These are phyloP conservation scores for Achlya flavicornis DNA, from an alignment of 2,888 invertebrate species.

Conservation along the genomic window DNA sequence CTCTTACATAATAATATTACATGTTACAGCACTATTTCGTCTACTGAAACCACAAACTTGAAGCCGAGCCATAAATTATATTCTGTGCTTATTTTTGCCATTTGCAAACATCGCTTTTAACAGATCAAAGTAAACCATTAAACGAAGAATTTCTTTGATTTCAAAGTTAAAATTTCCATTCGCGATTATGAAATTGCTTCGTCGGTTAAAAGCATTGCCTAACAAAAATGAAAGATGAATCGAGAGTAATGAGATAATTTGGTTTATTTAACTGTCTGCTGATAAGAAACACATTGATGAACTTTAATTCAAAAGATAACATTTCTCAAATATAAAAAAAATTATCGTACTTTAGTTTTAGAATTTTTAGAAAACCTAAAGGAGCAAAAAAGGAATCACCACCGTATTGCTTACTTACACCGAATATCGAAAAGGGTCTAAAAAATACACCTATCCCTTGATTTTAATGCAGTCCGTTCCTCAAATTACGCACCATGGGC, in stretches of 20 bases:
- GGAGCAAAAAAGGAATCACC: too few species aligned
- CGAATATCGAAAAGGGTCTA: too few species aligned
- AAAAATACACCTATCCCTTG: too few species aligned
- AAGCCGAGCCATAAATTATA: constrained; percentile 15
- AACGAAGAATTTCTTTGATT: constrained; percentile 29
- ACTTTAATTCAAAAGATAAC: too few species aligned
- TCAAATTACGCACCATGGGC: too few species aligned
- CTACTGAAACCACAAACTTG: constrained; percentile 7
- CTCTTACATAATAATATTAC: too few species aligned
- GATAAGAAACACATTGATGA: background rate
- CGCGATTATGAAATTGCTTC: background rate
- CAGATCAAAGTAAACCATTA: constrained; percentile 35
- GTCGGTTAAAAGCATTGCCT: background rate
- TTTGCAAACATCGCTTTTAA: constrained; percentile 18
- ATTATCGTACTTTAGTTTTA: too few species aligned
- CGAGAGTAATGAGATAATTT: background rate
- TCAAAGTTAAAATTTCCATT: background rate
- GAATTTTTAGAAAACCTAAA: too few species aligned
- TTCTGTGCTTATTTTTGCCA: constrained; percentile 9
- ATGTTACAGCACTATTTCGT: constrained; percentile 5
- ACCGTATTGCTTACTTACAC: too few species aligned
- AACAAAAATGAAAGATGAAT: background rate
- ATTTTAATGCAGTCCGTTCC: too few species aligned
- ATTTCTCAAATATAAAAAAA: too few species aligned
- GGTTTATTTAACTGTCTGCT: background rate